Evolutionary conservation across 2,113 vertebrate genomes (phyloP).

Genomic region (Tringa solitaria): DNA sequence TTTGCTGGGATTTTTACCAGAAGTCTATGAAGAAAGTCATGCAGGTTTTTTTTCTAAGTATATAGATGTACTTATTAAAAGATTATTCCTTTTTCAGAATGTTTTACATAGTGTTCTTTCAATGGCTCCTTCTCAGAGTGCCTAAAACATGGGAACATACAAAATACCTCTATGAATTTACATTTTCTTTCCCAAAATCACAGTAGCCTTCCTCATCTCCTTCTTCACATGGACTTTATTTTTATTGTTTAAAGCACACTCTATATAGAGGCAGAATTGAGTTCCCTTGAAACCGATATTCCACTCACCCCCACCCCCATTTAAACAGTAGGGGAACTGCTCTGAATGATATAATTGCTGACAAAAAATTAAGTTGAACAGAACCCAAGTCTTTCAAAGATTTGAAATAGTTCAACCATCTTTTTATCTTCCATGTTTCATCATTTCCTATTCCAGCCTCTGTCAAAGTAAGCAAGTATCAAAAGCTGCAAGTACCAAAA

Average conservation of each 20-base stretch:
- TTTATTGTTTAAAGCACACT: neutral
- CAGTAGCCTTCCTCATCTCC: neutral
- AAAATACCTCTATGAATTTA: neutral
- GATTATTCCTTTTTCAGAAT: neutral
- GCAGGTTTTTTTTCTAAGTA: neutral
- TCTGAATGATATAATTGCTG: neutral
- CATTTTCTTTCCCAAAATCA: neutral
- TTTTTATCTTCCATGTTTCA: neutral
- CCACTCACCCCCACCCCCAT: accelerated
- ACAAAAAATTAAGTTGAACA: neutral
- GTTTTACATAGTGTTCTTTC: neutral
- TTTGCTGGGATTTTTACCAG: neutral
- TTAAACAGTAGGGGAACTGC: neutral
- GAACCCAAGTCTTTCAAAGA: neutral
- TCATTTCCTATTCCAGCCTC: accelerated
- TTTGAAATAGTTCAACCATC: neutral
- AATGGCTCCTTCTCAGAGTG: neutral
- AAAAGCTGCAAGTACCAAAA: neutral
- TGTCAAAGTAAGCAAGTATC: neutral
- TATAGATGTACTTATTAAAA: neutral
- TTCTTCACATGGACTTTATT: neutral
- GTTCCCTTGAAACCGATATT: neutral
- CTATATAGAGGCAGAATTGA: neutral
- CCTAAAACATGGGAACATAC: neutral
- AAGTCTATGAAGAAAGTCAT: neutral